Base-by-base conservation (phyloP, 2,888 invertebrate genomes). In the Germaria angustata region DNA sequence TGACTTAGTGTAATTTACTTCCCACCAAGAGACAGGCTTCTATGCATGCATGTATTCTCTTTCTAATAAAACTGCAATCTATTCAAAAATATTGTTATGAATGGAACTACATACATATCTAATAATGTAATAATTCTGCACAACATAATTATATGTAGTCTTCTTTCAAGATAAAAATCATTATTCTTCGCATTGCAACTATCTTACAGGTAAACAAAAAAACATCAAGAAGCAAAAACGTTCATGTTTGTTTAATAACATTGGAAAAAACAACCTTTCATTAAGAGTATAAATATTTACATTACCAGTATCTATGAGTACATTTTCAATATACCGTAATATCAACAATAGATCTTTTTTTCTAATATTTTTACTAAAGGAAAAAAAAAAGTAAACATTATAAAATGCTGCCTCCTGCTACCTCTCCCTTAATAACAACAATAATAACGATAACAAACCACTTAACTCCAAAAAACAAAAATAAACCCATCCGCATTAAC, bases 261-360 rank as follows among this genome's bases (percentile, higher is more conserved):
- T 59, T 57, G 71, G 71, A 55, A 79, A 57, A 53, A 65, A 28
- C n/a, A 24, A 66, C 46, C 59, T 66, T 73, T 59, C 36, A 73
- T 66, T 68, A 73, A 61, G 28, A n/a, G 11, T 66, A 61, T 53
- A 73, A 80, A 73, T 72, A 66, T 79, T 79, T 73, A 66, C 79
- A 41, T 59, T 71, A 36, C 13, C 57, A 24, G 65, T 66, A 57
- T 75, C 65, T 75, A 6, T 24, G 41, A 75, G 24, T 69, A 76
- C 49, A 51, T 59, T 76, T 71, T 76, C 51, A 51, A 71, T 65
- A 71, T 76, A 71, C 71, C 76, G 76, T 81, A 65, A 53, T 36
- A 61, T 61, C 59, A 72, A 71, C 39, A 73, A 72, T 46, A 76
- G 20, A 39, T 41, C 41, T 68, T n/a, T n/a, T 59, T 39, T 32